Conservation (phyloP, 1,140 invertebrate species). For the Drosophila melanica region DNA sequence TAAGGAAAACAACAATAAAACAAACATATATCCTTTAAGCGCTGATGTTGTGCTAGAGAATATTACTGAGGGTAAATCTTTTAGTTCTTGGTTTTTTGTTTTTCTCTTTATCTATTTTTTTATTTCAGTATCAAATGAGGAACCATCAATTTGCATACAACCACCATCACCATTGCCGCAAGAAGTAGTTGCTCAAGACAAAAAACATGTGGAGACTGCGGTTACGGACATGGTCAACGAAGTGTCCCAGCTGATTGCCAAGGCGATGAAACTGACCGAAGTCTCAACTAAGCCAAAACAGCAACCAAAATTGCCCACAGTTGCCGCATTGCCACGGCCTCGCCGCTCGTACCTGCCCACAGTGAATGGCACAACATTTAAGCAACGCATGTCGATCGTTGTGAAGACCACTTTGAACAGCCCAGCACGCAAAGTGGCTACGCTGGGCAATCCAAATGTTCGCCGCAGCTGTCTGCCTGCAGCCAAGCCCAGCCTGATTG, state of each 20-base stretch:
- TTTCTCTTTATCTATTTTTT: not conserved
- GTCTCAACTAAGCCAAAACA: slow-evolving; percentile 28
- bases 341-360: slow-evolving; percentile 64
- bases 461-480: slow-evolving; percentile 58
- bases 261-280: slow-evolving; percentile 59
- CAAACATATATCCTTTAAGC: slow-evolving; percentile 60
- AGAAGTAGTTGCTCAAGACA: not conserved
- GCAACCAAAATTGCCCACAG: slow-evolving; percentile 1
- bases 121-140: slow-evolving; percentile 61
- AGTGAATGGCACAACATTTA: slow-evolving; percentile 48
- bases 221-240: slow-evolving; percentile 53
- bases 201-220: not conserved
- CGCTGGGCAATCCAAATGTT: not conserved
- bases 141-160: slow-evolving; percentile 19
- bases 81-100: not conserved
- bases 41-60: slow-evolving; percentile 63
- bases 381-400: slow-evolving; percentile 77
- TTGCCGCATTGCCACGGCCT: slow-evolving; percentile 22
- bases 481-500: not conserved
- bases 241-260: slow-evolving; percentile 61
- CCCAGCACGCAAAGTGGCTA: slow-evolving; percentile 67
- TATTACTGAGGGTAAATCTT: slow-evolving; percentile 58
- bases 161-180: slow-evolving; percentile 15
- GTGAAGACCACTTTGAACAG: slow-evolving; percentile 79
- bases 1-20: slow-evolving; percentile 49